A percentile compares a stretch with the other conserved stretches of the same genome.
These are phyloP conservation scores for Dicranocentrus wangi DNA, from an alignment of 2,888 invertebrate species.

Conservation along the genomic window DNA sequence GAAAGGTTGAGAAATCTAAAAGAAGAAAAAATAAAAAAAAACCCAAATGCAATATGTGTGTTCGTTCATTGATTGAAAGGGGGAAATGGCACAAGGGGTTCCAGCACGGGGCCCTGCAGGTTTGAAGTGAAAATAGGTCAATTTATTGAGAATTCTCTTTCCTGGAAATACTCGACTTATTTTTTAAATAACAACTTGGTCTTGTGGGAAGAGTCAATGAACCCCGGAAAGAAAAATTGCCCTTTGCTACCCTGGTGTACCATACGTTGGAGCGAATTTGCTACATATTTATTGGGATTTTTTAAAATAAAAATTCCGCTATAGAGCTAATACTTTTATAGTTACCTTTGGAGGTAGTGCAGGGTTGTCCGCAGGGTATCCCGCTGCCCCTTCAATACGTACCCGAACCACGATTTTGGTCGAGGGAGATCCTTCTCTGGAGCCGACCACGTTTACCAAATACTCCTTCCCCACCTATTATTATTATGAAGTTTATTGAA, in stretches of 20 bases:
- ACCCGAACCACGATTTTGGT: conserved; percentile 40
- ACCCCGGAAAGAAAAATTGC: too few species aligned
- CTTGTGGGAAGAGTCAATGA: too few species aligned
- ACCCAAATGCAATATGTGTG: not conserved
- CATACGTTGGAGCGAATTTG: too few species aligned
- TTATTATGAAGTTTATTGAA: too few species aligned
- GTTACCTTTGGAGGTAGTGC: conserved; percentile 39
- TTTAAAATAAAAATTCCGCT: too few species aligned
- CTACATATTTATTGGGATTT: too few species aligned
- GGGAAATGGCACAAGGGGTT: not conserved
- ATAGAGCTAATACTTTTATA: not conserved
- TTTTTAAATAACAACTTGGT: not conserved
- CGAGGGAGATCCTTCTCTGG: conserved; percentile 3
- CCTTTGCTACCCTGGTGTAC: too few species aligned
- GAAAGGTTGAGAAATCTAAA: conserved; percentile 50
- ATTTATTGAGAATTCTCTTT: too few species aligned
- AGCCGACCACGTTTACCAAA: conserved; percentile 39
- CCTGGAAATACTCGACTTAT: too few species aligned
- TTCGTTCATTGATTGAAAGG: not conserved
- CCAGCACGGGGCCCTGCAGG: too few species aligned
- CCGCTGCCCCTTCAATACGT: conserved; percentile 21
- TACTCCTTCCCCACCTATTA: too few species aligned
- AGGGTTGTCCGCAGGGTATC: conserved; percentile 19
- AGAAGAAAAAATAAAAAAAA: conserved; percentile 24
- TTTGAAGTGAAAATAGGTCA: too few species aligned